Evolutionary conservation across 2,113 vertebrate species (phyloP), one percentile per base, ranked within the genome.

Genomic region (Lucifuga dentata): DNA sequence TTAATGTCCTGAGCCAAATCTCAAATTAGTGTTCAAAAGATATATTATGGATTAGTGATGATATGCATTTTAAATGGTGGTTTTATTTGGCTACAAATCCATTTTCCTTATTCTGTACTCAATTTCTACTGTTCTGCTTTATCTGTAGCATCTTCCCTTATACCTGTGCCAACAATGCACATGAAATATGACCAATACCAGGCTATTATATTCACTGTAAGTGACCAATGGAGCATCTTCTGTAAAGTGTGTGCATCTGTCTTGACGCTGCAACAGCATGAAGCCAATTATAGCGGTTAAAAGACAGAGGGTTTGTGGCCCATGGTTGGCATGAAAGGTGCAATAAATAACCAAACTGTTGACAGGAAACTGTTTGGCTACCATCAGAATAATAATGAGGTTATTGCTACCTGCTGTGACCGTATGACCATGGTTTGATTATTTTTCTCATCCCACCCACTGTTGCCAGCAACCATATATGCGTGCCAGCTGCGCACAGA

Each of bases 231-330:
- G 53, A 79, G 61, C 32, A 68, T 70, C 80, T 75, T 89, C 63
- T 86, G 80, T 65, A 82, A 80, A 86, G 78, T 52, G 16, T 74
- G 80, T 76, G 87, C 91, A 93, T 93, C 90, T 91, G 90, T 80
- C 76, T 75, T 59, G 71, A 73, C 77, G 55, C 75, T 88, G 69
- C 86, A 93, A 43, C 92, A 92, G 92, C 92, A 33, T 90, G 92
- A 90, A 77, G 92, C 92, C 91, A 94, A 94, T 94, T 94, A 93
- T 77, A 88, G 78, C 80, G 62, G 88, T 92, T 91, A 91, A 88
- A 87, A 93, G 85, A 88, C 85, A 92, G 89, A 91, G 87, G 88
- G 90, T 91, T 88, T 89, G 80, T 85, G 84, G 89, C 80, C 84
- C 46, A 66, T 10, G 53, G 64, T 70, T 94, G 92, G 92, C 91